Evolutionary conservation across 2,113 vertebrate genomes (phyloP).

Genomic region (Phrynosoma blainvillii): DNA sequence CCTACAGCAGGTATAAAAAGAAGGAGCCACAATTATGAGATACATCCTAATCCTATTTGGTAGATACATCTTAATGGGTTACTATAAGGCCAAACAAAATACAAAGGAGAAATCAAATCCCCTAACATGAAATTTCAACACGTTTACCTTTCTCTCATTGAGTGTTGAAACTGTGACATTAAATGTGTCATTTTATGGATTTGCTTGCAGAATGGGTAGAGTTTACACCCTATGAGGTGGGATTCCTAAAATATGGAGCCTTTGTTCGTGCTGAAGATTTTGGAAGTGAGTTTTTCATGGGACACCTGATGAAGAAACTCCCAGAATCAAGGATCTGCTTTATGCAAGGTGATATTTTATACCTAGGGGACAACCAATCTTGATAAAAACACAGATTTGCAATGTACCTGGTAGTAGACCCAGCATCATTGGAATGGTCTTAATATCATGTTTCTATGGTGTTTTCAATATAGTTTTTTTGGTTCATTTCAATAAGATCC

Average conservation of each 20-base stretch:
- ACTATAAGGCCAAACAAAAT: neutral
- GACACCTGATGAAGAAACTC: conserved; percentile 81
- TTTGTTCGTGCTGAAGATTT: conserved; percentile 82
- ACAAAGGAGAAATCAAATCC: neutral
- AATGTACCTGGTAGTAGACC: neutral
- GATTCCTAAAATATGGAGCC: conserved; percentile 85
- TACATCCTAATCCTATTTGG: too few species aligned
- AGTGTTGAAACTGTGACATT: neutral
- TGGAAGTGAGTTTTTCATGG: conserved; percentile 89
- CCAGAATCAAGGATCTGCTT: conserved; percentile 83
- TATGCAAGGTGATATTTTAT: conserved; percentile 78
- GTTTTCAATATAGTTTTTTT: neutral
- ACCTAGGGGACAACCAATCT: neutral
- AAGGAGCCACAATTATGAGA: too few species aligned
- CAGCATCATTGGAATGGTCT: neutral
- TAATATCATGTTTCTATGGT: neutral
- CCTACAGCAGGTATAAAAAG: too few species aligned
- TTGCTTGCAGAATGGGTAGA: conserved; percentile 84
- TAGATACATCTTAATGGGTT: too few species aligned
- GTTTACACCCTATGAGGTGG: conserved; percentile 87
- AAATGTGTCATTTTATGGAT: neutral
- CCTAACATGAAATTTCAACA: neutral
- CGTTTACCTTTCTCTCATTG: neutral
- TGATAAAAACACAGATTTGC: neutral
- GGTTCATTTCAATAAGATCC: neutral